Conservation (phyloP, 2,113 vertebrate genomes). For the Microtus ochrogaster region DNA sequence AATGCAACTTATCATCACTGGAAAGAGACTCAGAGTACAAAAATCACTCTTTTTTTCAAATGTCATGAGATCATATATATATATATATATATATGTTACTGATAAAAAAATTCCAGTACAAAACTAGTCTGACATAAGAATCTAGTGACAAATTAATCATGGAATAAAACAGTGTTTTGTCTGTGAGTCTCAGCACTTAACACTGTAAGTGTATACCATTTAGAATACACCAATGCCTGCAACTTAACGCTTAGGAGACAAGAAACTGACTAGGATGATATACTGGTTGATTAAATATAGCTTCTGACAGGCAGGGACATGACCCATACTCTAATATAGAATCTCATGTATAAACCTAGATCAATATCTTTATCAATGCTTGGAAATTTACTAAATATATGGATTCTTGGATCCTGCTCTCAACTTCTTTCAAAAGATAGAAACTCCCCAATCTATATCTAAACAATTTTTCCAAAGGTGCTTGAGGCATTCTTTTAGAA, state of each 20-base stretch:
- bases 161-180: not conserved
- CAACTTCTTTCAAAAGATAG: not conserved
- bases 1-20: not conserved
- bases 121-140: not conserved
- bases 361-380: not conserved
- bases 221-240: not conserved
- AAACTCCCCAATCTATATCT: not conserved
- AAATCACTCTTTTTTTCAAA: constrained; percentile 64
- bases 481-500: not conserved
- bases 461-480: no score
- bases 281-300: not conserved
- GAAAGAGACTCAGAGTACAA: constrained; percentile 27
- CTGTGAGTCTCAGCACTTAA: not conserved
- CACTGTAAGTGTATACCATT: not conserved
- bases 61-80: constrained; percentile 55
- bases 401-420: not conserved
- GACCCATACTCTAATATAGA: not conserved
- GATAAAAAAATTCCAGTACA: not conserved
- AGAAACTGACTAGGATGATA: not conserved
- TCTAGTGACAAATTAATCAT: not conserved
- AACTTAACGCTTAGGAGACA: no score
- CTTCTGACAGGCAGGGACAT: not conserved
- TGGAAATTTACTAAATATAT: not conserved
- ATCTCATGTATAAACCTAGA: not conserved
- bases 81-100: no score